A percentile compares a stretch with the other conserved stretches of the same genome.
Conservation (phyloP, 2,113 vertebrate genomes). For the Ictidomys tridecemlineatus region DNA sequence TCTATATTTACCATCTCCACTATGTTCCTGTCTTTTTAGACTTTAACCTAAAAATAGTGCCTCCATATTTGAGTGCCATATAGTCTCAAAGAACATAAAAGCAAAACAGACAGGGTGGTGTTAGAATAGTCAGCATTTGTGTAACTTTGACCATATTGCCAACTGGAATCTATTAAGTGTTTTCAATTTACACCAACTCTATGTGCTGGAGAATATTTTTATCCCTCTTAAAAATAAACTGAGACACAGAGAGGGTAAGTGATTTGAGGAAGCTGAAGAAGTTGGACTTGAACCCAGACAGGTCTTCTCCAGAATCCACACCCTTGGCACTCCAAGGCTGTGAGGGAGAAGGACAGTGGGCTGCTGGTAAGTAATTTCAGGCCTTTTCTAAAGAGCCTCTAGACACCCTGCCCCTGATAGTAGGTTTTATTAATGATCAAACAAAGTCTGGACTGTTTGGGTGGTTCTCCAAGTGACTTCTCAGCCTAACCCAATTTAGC, state of each 20-base stretch:
- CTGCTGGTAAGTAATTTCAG: not conserved
- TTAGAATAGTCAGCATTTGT: conserved; percentile 5
- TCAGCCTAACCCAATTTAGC: not conserved
- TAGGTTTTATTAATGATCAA: not conserved
- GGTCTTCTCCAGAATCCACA: not conserved
- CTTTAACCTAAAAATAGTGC: not conserved
- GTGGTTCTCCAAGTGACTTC: not conserved
- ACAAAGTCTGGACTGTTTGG: not conserved
- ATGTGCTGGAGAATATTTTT: conserved; percentile 19
- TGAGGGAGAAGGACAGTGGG: accelerated
- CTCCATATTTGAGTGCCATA: not conserved
- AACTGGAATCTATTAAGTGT: not conserved
- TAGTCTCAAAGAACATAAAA: not conserved
- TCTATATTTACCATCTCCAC: not conserved
- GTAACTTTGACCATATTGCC: not conserved
- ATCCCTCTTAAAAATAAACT: not conserved
- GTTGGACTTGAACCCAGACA: not conserved
- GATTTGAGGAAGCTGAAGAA: not conserved
- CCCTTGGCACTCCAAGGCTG: accelerated
- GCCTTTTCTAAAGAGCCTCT: not conserved
- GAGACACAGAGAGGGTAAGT: not conserved
- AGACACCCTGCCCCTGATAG: not conserved
- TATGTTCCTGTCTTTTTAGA: not conserved
- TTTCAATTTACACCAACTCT: not conserved
- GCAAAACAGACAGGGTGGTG: not conserved